Evolutionary conservation across 2,888 invertebrate species (phyloP).

Genomic region (Thera obeliscata): DNA sequence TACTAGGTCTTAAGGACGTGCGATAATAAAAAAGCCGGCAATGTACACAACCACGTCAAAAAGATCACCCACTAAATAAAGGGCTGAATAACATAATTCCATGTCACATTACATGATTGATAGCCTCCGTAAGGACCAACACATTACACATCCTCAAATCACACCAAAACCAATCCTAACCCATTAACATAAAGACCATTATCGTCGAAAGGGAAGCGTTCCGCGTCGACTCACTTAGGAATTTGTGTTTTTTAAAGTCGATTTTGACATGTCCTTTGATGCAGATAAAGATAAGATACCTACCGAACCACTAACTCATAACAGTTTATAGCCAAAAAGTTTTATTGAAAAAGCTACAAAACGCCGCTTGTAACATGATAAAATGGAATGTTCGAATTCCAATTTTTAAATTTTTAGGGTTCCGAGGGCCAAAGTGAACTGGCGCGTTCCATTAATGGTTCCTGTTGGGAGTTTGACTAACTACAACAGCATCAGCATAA

Average conservation of each 20-base stretch:
- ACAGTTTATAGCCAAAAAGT: slow-evolving; percentile 19
- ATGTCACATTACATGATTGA: slow-evolving; percentile 60
- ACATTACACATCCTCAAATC: slow-evolving; percentile 15
- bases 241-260: slow-evolving; percentile 47
- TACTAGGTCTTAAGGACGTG: too few species aligned
- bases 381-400: slow-evolving; percentile 3
- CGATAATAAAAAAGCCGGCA: slow-evolving; percentile 20
- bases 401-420: slow-evolving; percentile 1
- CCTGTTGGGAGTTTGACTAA: too few species aligned
- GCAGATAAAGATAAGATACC: slow-evolving; percentile 52
- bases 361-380: slow-evolving; percentile 22
- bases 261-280: slow-evolving; percentile 55
- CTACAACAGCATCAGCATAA: too few species aligned
- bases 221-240: slow-evolving; percentile 38
- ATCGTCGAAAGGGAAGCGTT: neutral
- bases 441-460: neutral
- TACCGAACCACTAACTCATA: slow-evolving; percentile 31
- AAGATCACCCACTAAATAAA: slow-evolving; percentile 27
- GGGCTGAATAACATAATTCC: slow-evolving; percentile 43
- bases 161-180: slow-evolving; percentile 24
- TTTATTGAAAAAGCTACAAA: slow-evolving; percentile 18
- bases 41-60: slow-evolving; percentile 44
- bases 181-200: slow-evolving; percentile 7
- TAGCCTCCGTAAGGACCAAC: slow-evolving; percentile 42
- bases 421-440: neutral